A percentile compares a stretch with the other conserved stretches of the same genome.
Evolutionary conservation across 2,113 vertebrate genomes (phyloP).

Genomic region (Bothrops jararaca): DNA sequence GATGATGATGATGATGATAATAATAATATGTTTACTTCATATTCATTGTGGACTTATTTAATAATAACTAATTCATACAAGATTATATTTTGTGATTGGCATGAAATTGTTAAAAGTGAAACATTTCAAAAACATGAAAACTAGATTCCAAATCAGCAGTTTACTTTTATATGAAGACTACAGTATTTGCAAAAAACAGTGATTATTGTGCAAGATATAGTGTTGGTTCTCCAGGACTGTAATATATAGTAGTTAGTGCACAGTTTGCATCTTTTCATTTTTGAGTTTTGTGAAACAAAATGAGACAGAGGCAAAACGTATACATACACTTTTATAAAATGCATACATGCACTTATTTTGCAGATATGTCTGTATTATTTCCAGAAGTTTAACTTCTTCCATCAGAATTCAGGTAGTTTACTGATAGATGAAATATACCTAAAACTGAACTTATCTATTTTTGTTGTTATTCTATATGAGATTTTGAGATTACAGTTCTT

Average conservation of each 20-base stretch:
- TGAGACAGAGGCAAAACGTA: not conserved
- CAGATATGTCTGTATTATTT: not conserved
- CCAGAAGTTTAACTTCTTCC: not conserved
- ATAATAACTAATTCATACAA: slow-evolving; percentile 1
- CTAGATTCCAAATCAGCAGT: not conserved
- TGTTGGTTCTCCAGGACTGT: not conserved
- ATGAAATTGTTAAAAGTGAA: not conserved
- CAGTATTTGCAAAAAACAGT: not conserved
- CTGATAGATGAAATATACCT: not conserved
- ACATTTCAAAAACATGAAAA: not conserved
- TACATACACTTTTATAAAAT: not conserved
- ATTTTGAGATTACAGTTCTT: not conserved
- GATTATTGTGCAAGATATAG: not conserved
- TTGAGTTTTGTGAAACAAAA: not conserved
- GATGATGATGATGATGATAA: not conserved
- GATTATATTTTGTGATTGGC: not conserved
- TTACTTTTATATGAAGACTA: not conserved
- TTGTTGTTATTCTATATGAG: not conserved
- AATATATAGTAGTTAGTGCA: not conserved
- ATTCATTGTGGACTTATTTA: not conserved
- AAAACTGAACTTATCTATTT: not conserved
- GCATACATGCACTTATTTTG: not conserved
- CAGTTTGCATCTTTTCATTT: not conserved
- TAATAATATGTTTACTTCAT: not conserved
- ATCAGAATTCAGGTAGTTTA: not conserved